Evolutionary conservation across 2,888 invertebrate genomes (phyloP).

Genomic region (Phyto melanocephala): DNA sequence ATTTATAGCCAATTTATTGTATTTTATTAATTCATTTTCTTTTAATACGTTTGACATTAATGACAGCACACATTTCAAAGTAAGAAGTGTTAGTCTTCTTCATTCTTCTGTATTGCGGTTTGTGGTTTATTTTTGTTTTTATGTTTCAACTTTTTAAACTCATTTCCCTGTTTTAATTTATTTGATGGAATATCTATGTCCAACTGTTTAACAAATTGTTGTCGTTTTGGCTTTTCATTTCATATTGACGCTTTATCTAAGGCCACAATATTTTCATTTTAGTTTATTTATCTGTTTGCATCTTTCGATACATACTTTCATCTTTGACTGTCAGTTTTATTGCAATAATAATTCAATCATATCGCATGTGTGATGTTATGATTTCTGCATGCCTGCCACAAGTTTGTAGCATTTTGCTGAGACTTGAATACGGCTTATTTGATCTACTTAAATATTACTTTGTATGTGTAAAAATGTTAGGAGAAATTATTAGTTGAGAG

Average conservation of each 20-base stretch:
- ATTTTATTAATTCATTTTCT: neutral
- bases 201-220: neutral
- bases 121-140: neutral
- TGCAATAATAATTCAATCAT: conserved; percentile 54
- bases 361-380: conserved; percentile 33
- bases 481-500: neutral
- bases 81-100: neutral
- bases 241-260: neutral
- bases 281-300: neutral
- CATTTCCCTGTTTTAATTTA: neutral
- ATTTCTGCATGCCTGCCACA: conserved; percentile 9
- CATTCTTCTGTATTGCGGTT: conserved; percentile 5
- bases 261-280: conserved; percentile 32
- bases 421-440: neutral
- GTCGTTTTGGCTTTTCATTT: neutral
- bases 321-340: conserved; percentile 53
- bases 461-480: too few species aligned
- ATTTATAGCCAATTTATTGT: neutral
- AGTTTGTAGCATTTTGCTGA: conserved; percentile 25
- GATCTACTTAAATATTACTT: conserved; percentile 12
- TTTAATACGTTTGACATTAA: neutral
- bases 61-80: neutral
- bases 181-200: neutral
- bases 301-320: neutral
- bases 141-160: neutral